Percentiles rank a stretch among this genome's conserved stretches.
Conservation (phyloP, 2,888 invertebrate species). For the Drosophila barbarae region DNA sequence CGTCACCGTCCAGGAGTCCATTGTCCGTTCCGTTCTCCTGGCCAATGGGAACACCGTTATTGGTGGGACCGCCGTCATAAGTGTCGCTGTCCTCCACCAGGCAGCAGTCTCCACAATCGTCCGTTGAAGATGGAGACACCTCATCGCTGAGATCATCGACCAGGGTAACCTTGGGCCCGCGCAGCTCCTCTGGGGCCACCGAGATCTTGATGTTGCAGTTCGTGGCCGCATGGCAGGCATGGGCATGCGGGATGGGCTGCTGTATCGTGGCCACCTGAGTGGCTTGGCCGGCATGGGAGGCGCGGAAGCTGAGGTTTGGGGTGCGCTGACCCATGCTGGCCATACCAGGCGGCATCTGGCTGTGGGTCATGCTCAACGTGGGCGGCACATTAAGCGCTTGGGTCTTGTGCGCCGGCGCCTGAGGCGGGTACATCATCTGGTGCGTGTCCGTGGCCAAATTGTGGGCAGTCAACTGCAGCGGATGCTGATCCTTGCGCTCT, state of each 20-base stretch:
- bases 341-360: constrained; percentile 74
- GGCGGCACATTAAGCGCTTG: constrained; percentile 72
- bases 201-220: constrained; percentile 62
- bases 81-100: constrained; percentile 65
- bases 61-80: constrained; percentile 47
- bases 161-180: constrained; percentile 71
- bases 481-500: constrained; percentile 77
- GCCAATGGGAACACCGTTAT: constrained; percentile 37
- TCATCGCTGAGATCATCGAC: constrained; percentile 67
- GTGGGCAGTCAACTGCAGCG: constrained; percentile 67
- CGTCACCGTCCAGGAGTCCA: constrained; percentile 17
- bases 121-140: constrained; percentile 59
- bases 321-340: constrained; percentile 67
- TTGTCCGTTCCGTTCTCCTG: constrained; percentile 20
- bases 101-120: constrained; percentile 65
- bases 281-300: constrained; percentile 43
- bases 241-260: constrained; percentile 56
- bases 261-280: constrained; percentile 46
- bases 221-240: constrained; percentile 30
- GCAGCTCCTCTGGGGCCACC: constrained; percentile 52
- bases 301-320: constrained; percentile 62
- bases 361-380: constrained; percentile 66
- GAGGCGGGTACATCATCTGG: constrained; percentile 55
- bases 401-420: constrained; percentile 36
- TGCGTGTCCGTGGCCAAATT: constrained; percentile 71